Evolutionary conservation across 2,113 vertebrate species (phyloP), one percentile per base, ranked within the genome.

Genomic region (Pteruthius melanotis): DNA sequence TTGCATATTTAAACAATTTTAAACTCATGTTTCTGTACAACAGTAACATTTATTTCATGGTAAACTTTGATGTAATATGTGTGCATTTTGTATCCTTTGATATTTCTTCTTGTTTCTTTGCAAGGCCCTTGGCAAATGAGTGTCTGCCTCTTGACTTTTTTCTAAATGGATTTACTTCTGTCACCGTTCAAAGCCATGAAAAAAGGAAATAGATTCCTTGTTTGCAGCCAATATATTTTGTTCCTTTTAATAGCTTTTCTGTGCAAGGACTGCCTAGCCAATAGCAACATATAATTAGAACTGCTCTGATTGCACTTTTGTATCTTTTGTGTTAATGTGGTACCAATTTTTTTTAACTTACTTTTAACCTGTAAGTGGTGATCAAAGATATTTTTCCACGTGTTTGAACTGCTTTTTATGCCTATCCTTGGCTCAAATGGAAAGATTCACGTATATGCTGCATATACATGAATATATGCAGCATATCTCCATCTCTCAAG

Each of bases 321-420:
- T 93, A 56, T 56, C 75, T 72, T 90, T 94, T 89, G 88, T 93
- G 71, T 49, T 86, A 79, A 84, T 42, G 75, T 26, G 80, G 47
- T 91, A 88, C 40, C 80, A 12, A 3, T 40, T 75, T 81, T 80
- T 97, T 97, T 94, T 59, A 80, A 66, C 76, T 93, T 92, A 64
- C 83, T 92, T 93, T 89, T 91, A 94, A 95, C 89, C 89, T 94
- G 23, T 49, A 94, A 94, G 83, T 93, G 87, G 72, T 74, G 74
- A 95, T 96, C 90, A 89, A 93, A 97, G 69, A 22, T 94, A 40
- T 70, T 56, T 96, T 96, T 92, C 79, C 35, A 8, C 33, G 10
- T 87, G 69, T 96, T 96, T 97, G 92, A 96, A 94, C 94, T 93
- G 24, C 70, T 90, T 10, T 94, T 94, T 92, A 75, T 94, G 72